phyloP scores from a whole-genome alignment of 2,113 vertebrate species.

The Dasyprocta punctata region DNA sequence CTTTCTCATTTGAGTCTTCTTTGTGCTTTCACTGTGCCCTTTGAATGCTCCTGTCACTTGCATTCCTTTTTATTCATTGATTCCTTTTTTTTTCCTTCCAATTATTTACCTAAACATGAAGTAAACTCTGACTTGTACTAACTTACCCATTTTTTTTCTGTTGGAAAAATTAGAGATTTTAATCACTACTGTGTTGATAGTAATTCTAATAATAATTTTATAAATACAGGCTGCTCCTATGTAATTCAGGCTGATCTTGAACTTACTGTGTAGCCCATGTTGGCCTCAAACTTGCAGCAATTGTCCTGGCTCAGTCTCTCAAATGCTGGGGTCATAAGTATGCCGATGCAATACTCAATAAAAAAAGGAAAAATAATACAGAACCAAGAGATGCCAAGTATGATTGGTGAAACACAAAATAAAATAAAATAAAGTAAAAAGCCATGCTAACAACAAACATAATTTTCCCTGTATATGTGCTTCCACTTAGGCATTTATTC shows the following conservation, averaged over 20 bases:
- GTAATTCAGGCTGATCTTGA: too few species aligned
- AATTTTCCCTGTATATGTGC: background rate
- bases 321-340: background rate
- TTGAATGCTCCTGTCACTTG: background rate
- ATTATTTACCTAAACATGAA: background rate
- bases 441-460: background rate
- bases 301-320: background rate
- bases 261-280: background rate
- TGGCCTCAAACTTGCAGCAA: background rate
- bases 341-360: background rate
- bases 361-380: background rate
- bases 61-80: background rate
- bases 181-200: background rate
- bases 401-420: background rate
- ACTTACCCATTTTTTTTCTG: background rate
- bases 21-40: background rate
- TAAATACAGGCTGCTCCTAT: too few species aligned
- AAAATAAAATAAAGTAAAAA: too few species aligned
- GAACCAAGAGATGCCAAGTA: background rate
- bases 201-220: too few species aligned
- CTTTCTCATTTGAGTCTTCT: background rate
- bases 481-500: background rate
- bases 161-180: background rate
- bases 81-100: background rate
- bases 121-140: background rate